phyloP scores from a whole-genome alignment of 1,140 invertebrate species.

The Formica selysi region DNA sequence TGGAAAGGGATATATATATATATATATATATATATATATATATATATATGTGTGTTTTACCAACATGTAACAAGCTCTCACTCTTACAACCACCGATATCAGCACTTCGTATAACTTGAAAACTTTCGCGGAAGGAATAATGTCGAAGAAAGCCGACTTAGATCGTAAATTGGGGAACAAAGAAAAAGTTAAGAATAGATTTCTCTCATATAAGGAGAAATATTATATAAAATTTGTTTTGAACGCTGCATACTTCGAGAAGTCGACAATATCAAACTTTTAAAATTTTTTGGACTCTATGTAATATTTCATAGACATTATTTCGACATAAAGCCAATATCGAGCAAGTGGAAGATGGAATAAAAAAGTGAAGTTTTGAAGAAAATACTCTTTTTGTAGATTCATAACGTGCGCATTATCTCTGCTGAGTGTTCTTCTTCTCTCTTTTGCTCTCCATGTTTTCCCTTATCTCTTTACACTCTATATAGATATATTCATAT shows the following conservation, averaged over 20 bases:
- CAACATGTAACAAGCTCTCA: neutral
- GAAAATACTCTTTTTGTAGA: conserved; percentile 30
- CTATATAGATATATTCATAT: neutral
- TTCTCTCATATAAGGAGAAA: neutral
- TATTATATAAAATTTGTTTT: conserved; percentile 20
- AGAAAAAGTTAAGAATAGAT: conserved; percentile 20
- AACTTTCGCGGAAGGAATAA: conserved; percentile 14
- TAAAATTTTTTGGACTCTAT: conserved; percentile 13
- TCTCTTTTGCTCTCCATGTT: neutral
- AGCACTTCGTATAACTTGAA: conserved; percentile 26
- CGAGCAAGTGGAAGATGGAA: neutral
- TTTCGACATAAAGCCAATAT: conserved; percentile 30
- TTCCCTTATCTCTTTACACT: neutral
- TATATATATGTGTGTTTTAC: neutral
- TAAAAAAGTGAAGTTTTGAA: conserved; percentile 22
- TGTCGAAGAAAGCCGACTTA: conserved; percentile 9
- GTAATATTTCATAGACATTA: conserved; percentile 7
- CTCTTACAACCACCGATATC: conserved; percentile 28
- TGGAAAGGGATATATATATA: neutral
- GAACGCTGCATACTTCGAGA: neutral
- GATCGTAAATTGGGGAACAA: neutral
- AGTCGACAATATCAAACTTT: conserved; percentile 12
- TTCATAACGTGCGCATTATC: conserved; percentile 29
- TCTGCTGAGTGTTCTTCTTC: neutral
- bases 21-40: neutral